Percentiles rank a stretch among this genome's conserved stretches.
Conservation (phyloP, 2,888 invertebrate genomes). For the Chrysolina oricalcia region DNA sequence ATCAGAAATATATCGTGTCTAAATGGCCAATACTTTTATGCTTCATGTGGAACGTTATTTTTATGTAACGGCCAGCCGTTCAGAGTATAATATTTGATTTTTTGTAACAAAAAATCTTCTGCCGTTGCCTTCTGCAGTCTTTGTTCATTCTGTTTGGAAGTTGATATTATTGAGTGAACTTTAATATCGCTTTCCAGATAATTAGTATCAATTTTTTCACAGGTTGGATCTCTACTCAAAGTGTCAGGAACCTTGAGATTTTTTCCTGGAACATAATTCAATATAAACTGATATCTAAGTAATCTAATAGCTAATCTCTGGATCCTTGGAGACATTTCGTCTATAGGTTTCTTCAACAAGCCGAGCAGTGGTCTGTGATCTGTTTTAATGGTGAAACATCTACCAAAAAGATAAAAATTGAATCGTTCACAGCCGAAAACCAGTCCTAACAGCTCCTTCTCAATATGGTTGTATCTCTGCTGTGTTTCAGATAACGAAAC, state of each 20-base stretch:
- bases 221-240: slow-evolving; percentile 40
- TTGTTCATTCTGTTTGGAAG: slow-evolving; percentile 34
- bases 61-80: slow-evolving; percentile 45
- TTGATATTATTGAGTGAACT: slow-evolving; percentile 36
- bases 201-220: slow-evolving; percentile 31
- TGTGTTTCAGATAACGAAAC: slow-evolving; percentile 5
- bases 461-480: slow-evolving; percentile 9
- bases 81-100: slow-evolving; percentile 40
- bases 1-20: slow-evolving; percentile 34
- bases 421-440: slow-evolving; percentile 55
- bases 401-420: slow-evolving; percentile 48
- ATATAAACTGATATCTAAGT: slow-evolving; percentile 44
- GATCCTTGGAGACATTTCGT: slow-evolving; percentile 50
- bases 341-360: slow-evolving; percentile 53
- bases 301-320: slow-evolving; percentile 51
- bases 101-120: slow-evolving; percentile 22
- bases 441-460: no score
- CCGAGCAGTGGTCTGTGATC: slow-evolving; percentile 53
- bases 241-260: slow-evolving; percentile 44
- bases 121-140: slow-evolving; percentile 20
- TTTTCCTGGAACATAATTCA: slow-evolving; percentile 52
- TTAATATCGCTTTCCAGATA: slow-evolving; percentile 38
- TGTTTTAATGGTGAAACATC: slow-evolving; percentile 39
- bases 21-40: slow-evolving; percentile 38
- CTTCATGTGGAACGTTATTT: slow-evolving; percentile 4